A percentile compares a stretch with the other conserved stretches of the same genome.
phyloP scores from a whole-genome alignment of 1,140 invertebrate genomes.

The Drosophila ambigua region DNA sequence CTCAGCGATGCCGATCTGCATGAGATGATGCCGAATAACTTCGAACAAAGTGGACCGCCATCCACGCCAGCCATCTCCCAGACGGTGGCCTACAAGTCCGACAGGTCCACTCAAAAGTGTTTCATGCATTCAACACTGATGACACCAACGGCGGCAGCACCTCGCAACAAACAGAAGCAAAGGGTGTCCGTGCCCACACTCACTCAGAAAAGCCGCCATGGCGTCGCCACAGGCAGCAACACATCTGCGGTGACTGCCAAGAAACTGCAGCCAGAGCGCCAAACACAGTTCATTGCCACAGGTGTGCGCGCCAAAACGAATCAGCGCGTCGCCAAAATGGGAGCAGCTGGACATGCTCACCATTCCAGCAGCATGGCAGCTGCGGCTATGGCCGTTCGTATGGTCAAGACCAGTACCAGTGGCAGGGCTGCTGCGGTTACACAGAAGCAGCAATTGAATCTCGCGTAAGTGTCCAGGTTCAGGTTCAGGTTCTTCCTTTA shows the following conservation, averaged over 20 bases:
- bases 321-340: background rate
- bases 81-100: constrained; percentile 13
- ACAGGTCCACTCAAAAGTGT: background rate
- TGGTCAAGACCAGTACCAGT: background rate
- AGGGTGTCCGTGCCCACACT: no score
- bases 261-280: no score
- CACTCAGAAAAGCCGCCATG: background rate
- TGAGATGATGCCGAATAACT: background rate
- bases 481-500: no score
- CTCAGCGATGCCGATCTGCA: background rate
- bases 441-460: constrained; percentile 1
- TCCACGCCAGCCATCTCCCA: constrained; percentile 9
- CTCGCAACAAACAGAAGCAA: background rate
- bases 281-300: background rate
- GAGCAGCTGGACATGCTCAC: background rate
- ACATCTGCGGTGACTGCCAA: no score
- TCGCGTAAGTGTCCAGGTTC: constrained; percentile 9
- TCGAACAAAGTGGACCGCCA: background rate
- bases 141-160: background rate
- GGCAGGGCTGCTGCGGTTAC: background rate
- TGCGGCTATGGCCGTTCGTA: constrained; percentile 3
- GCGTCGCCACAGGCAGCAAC: background rate
- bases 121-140: background rate
- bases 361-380: background rate
- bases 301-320: background rate